Evolutionary conservation across 1,140 invertebrate species (phyloP).

Genomic region (Stenopsyche tienmushanensis): DNA sequence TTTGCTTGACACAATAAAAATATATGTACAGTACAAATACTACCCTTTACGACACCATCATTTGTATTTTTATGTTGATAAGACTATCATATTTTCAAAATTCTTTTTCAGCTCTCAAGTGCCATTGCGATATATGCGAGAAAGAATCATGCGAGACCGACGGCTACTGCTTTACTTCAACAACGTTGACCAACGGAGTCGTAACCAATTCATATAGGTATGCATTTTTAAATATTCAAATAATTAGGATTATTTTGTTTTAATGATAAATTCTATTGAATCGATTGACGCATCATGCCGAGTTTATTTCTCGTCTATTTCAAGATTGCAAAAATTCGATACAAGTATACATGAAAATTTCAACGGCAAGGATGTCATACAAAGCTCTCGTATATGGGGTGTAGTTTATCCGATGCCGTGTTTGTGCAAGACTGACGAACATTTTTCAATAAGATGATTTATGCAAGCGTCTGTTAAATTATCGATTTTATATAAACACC

Average conservation of each 20-base stretch:
- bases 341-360: neutral
- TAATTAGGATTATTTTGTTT: neutral
- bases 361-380: neutral
- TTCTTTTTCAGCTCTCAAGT: constrained; percentile 62
- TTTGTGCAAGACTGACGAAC: too few relatives aligned
- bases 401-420: too few relatives aligned
- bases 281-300: neutral
- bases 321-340: neutral
- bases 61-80: too few relatives aligned
- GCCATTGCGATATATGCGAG: constrained; percentile 75
- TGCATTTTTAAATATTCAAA: neutral
- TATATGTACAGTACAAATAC: too few relatives aligned
- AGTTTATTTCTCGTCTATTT: neutral
- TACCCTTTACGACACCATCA: too few relatives aligned
- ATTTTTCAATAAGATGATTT: too few relatives aligned
- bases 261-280: neutral
- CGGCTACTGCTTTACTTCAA: constrained; percentile 83
- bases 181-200: constrained; percentile 62
- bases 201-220: constrained; percentile 75
- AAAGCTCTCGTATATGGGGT: neutral
- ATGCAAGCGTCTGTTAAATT: too few relatives aligned
- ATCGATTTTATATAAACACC: too few relatives aligned
- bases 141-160: constrained; percentile 86
- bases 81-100: too few relatives aligned
- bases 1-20: too few relatives aligned